Percentiles rank a stretch among this genome's conserved stretches.
These are phyloP conservation scores for Actinemys pallida DNA, from an alignment of 2,113 vertebrate genomes.

Conservation along the genomic window DNA sequence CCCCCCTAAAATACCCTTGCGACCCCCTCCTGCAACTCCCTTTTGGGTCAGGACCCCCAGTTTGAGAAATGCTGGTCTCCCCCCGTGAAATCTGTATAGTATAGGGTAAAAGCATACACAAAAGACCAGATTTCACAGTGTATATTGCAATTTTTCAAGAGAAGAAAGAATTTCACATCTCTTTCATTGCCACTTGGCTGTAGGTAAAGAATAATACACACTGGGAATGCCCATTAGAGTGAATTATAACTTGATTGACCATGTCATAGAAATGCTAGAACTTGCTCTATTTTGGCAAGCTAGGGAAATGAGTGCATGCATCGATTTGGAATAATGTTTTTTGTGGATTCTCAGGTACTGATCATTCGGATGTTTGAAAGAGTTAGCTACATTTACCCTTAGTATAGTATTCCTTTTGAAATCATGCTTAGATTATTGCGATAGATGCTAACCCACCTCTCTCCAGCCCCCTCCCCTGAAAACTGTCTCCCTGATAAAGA, in stretches of 20 bases:
- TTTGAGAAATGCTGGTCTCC: no score
- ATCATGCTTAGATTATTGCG: not conserved
- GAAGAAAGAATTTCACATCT: not conserved
- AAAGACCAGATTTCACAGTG: no score
- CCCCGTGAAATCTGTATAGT: no score
- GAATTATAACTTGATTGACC: not conserved
- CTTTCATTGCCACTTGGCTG: not conserved
- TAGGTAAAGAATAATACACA: not conserved
- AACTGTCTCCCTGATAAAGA: not conserved
- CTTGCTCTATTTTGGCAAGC: not conserved
- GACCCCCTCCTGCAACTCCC: no score
- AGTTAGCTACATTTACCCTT: not conserved
- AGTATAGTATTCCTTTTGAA: not conserved
- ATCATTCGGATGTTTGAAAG: not conserved
- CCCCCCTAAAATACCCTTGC: no score
- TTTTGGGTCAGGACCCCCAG: no score
- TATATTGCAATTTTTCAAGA: not conserved
- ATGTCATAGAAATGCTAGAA: not conserved
- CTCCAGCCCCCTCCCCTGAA: not conserved
- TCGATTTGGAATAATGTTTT: not conserved
- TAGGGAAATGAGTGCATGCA: not conserved
- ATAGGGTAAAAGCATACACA: no score
- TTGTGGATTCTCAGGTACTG: not conserved
- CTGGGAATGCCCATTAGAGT: not conserved
- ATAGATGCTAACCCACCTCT: conserved; percentile 4